Evolutionary conservation across 2,113 vertebrate genomes (phyloP).

Genomic region (Ptychochromis oligacanthus): DNA sequence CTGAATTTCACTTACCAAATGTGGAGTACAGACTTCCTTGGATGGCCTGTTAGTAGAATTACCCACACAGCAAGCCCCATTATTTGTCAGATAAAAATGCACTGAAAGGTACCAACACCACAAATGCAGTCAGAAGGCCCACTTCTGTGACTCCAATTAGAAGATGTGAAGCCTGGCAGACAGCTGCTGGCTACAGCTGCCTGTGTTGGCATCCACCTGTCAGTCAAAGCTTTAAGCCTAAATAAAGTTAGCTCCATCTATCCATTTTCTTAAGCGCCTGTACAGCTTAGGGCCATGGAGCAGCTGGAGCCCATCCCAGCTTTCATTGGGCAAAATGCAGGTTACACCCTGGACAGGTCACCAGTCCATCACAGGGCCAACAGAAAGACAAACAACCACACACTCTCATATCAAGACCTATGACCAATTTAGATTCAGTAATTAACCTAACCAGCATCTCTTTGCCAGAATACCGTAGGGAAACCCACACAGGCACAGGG

Average conservation of each 20-base stretch:
- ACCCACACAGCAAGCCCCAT: not conserved
- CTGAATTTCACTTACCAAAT: not conserved
- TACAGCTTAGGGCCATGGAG: not conserved
- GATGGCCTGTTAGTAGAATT: not conserved
- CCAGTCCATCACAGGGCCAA: not conserved
- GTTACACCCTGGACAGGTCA: not conserved
- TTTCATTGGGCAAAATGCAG: not conserved
- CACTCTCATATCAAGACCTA: not conserved
- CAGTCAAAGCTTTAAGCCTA: conserved; percentile 12
- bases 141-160: not conserved
- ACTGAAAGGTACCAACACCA: not conserved
- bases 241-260: not conserved
- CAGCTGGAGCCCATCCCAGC: not conserved
- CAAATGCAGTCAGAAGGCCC: not conserved
- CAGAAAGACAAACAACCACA: not conserved
- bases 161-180: conserved; percentile 3
- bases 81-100: not conserved
- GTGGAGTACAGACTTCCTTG: not conserved
- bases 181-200: not conserved
- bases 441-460: not conserved
- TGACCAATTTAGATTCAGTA: not conserved
- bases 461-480: not conserved
- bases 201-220: not conserved
- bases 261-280: not conserved
- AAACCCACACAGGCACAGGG: not conserved